Conservation (phyloP, 1,140 invertebrate species). For the Lucilia sericata region DNA sequence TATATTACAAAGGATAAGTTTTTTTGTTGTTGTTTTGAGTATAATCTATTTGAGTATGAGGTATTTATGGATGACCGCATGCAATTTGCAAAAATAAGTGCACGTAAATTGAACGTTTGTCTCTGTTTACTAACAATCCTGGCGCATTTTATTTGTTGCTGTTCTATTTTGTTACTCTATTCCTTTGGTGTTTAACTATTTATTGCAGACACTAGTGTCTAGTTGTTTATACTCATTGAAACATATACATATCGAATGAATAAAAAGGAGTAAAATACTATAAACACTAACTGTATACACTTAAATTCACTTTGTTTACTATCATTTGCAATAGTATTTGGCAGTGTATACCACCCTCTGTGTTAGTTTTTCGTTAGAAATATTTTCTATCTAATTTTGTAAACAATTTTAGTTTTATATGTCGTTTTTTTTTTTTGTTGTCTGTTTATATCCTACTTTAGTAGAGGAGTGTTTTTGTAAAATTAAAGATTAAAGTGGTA, state of each 20-base stretch:
- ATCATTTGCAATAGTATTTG: background rate
- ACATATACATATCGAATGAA: background rate
- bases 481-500: background rate
- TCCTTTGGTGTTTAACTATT: background rate
- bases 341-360: background rate
- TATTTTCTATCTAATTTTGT: background rate
- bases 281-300: background rate
- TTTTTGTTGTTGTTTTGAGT: background rate
- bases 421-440: too few relatives aligned
- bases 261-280: background rate
- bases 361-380: background rate
- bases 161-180: background rate
- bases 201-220: conserved; percentile 7
- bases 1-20: background rate
- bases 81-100: conserved; percentile 43
- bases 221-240: background rate
- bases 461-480: background rate
- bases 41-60: conserved; percentile 19
- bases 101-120: conserved; percentile 43
- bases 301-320: conserved; percentile 31
- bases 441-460: background rate
- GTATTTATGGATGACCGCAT: conserved; percentile 44
- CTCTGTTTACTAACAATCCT: conserved; percentile 26
- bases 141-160: background rate
- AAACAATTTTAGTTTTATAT: background rate